Base-by-base conservation (phyloP, 2,113 vertebrate species). In the Hepsetus odoe region DNA sequence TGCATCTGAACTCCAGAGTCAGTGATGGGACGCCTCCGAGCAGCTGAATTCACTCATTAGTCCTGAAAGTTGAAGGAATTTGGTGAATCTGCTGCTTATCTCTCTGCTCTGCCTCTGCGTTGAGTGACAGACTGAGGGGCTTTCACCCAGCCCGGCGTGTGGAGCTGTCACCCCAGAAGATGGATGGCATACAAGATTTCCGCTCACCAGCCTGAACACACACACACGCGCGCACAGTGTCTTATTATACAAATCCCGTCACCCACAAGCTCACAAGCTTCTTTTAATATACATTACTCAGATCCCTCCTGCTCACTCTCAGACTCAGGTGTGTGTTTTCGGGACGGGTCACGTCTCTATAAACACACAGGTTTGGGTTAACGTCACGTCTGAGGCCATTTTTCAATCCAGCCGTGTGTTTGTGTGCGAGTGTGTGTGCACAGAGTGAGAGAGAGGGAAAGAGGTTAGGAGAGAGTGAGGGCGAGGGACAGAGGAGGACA, bases 101-200 rank as follows among this genome's bases (percentile, higher is more conserved):
- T 24, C 49, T 83, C 65, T 22, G 20, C 53, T 86, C 74, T 85
- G 72, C 83, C 76, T 76, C 77, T 74, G 71, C 67, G 74, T 55
- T 1, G 35, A 53, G 69, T 87, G 86, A 88, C 83, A 85, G 88
- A 87, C 88, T 8, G 80, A 84, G 74, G 64, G 76, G 78, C 72
- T 83, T 77, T 79, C 69, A 72, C 78, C 73, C 74, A 59, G 26
- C 44, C 80, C 72, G 65, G 44, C 33, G 28, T 59, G 38, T 58
- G 72, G 55, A 46, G 58, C 81, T 87, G 84, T 90, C 84, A 88
- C 81, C 58, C 64, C 62, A 76, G 51, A 87, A 87, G 87, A 91
- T 83, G 68, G 84, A 90, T 89, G 84, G 84, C 82, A 55, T 72
- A 64, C 44, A 75, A 85, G 79, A 83, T 84, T 83, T 81, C n/a